phyloP scores from a whole-genome alignment of 1,140 invertebrate genomes.

The Macrotrachela quadricornifera region DNA sequence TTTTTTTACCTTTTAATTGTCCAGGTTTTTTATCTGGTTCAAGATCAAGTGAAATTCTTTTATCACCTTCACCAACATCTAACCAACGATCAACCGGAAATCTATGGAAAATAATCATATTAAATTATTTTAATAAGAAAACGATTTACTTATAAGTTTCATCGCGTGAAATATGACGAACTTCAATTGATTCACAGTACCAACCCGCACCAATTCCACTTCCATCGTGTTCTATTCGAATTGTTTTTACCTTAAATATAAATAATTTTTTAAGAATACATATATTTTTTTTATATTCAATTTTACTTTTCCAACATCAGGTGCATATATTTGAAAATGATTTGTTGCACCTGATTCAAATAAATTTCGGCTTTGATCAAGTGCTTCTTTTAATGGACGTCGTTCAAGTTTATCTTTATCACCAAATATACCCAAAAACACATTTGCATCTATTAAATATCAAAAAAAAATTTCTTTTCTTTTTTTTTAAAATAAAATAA shows the following conservation, averaged over 20 bases:
- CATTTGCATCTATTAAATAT: conserved; percentile 25
- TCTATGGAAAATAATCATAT: conserved; percentile 10
- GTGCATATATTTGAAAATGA: not conserved
- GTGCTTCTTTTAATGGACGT: conserved; percentile 13
- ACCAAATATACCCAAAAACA: conserved; percentile 25
- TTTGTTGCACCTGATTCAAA: not conserved
- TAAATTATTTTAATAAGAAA: too few species aligned
- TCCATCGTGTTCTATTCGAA: conserved; percentile 29
- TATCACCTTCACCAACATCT: conserved; percentile 21
- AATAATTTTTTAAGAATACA: not conserved
- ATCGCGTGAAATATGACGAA: conserved; percentile 11
- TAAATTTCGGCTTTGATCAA: not conserved
- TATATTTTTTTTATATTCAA: not conserved
- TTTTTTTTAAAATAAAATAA: not conserved
- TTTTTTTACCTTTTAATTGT: too few species aligned
- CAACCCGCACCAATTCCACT: conserved; percentile 25
- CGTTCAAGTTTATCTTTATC: conserved; percentile 25
- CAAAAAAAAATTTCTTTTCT: not conserved
- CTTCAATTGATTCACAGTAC: conserved; percentile 25
- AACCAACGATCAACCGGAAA: conserved; percentile 28
- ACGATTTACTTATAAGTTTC: too few species aligned
- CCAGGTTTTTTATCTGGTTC: conserved; percentile 17
- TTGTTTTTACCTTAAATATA: conserved; percentile 17
- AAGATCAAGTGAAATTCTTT: conserved; percentile 22
- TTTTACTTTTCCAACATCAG: conserved; percentile 3